Conservation (phyloP, 2,888 invertebrate genomes). For the Trichopoda pennipes region DNA sequence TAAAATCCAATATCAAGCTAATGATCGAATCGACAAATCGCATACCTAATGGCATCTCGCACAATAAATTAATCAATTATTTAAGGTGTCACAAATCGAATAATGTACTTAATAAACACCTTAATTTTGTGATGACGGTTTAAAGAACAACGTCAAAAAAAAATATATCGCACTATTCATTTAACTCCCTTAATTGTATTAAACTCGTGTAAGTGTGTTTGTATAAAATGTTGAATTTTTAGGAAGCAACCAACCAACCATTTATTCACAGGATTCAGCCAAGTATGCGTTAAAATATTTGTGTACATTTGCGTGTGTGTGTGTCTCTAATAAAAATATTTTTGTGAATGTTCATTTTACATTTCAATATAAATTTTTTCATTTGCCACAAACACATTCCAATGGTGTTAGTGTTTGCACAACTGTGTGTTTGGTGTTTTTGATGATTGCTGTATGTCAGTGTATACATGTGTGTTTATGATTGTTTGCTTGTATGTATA, state of each 20-base stretch:
- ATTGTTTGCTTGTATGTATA: too few relatives aligned
- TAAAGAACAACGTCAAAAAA: not conserved
- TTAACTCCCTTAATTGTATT: not conserved
- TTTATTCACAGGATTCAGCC: not conserved
- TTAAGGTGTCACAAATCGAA: not conserved
- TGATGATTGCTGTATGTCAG: not conserved
- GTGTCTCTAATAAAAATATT: constrained; percentile 15
- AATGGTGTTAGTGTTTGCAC: not conserved
- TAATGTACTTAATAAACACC: not conserved
- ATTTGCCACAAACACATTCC: constrained; percentile 2
- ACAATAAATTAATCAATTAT: not conserved
- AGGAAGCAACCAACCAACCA: too few relatives aligned
- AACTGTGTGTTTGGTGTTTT: constrained; percentile 9
- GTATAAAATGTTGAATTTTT: not conserved
- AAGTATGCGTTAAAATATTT: not conserved
- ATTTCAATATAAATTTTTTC: constrained; percentile 18
- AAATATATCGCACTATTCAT: not conserved
- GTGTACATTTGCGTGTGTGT: not conserved
- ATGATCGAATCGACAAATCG: too few relatives aligned
- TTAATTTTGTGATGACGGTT: too few relatives aligned
- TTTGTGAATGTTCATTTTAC: constrained; percentile 30
- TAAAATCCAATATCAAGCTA: too few relatives aligned
- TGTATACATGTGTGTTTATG: too few relatives aligned
- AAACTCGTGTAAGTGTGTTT: not conserved
- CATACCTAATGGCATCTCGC: too few relatives aligned